Conservation (phyloP, 2,888 invertebrate species). For the Chaetoderma sp. region DNA sequence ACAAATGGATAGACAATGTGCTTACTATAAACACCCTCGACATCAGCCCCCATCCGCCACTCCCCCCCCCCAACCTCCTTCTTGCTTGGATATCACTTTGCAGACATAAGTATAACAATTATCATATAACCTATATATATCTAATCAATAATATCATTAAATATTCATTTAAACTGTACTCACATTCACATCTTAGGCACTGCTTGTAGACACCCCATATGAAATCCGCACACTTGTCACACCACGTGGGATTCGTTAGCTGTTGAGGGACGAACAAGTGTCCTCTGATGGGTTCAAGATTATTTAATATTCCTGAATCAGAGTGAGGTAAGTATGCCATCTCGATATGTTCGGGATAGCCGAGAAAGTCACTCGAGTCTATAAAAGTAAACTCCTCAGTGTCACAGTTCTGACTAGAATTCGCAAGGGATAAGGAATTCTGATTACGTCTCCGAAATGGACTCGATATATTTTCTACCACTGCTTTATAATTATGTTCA, state of each 20-base stretch:
- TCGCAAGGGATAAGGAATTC: background rate
- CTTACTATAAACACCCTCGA: too few species aligned
- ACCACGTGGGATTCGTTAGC: slow-evolving; percentile 70
- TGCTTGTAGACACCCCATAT: slow-evolving; percentile 71
- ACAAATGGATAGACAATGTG: too few species aligned
- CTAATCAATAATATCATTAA: too few species aligned
- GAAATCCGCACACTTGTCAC: slow-evolving; percentile 72
- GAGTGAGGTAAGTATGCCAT: slow-evolving; percentile 52
- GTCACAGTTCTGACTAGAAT: background rate
- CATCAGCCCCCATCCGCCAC: too few species aligned
- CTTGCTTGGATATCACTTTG: too few species aligned
- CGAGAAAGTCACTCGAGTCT: background rate
- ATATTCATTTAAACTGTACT: slow-evolving; percentile 57
- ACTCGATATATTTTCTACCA: background rate
- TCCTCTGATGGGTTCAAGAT: slow-evolving; percentile 37
- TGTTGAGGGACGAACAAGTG: slow-evolving; percentile 55
- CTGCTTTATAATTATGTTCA: slow-evolving; percentile 3
- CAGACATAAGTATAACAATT: too few species aligned
- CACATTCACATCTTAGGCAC: slow-evolving; percentile 70
- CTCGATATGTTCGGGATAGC: slow-evolving; percentile 49
- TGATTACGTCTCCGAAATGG: slow-evolving; percentile 2
- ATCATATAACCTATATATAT: too few species aligned
- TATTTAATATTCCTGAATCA: background rate
- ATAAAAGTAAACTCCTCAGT: background rate
- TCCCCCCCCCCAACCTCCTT: too few species aligned